Evolutionary conservation across 64 coral and sea anemone genomes (phyloP).

Genomic region (Pocillopora verrucosa): DNA sequence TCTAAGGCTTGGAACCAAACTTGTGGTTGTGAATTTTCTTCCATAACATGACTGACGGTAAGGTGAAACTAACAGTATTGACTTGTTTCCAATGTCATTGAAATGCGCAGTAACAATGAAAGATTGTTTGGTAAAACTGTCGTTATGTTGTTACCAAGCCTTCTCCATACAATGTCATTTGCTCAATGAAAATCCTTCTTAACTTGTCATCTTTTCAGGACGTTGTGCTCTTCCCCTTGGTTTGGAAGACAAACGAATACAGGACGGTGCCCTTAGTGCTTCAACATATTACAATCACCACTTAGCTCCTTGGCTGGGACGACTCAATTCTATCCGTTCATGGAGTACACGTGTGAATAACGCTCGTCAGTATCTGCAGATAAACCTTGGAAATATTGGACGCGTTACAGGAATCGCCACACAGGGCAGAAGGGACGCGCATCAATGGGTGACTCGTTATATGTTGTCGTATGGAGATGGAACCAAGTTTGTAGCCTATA

Average conservation of each 20-base stretch:
- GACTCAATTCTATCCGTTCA: conserved; percentile 53
- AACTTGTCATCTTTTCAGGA: not conserved
- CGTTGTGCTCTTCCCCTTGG: conserved; percentile 67
- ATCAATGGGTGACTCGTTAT: conserved; percentile 80
- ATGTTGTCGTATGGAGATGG: conserved; percentile 58
- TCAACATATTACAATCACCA: conserved; percentile 68
- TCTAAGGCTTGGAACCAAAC: too few species aligned
- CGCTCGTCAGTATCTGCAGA: conserved; percentile 55
- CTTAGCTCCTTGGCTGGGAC: conserved; percentile 56
- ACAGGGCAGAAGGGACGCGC: conserved; percentile 78
- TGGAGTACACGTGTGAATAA: conserved; percentile 56
- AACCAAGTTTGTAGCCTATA: conserved; percentile 39
- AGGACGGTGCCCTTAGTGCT: conserved; percentile 67
- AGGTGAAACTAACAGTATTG: too few species aligned
- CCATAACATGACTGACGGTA: too few species aligned
- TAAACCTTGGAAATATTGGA: conserved; percentile 35
- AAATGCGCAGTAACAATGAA: too few species aligned
- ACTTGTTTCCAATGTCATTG: too few species aligned
- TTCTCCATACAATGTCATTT: too few species aligned
- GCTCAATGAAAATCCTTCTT: not conserved
- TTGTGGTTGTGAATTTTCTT: too few species aligned
- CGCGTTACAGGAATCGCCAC: conserved; percentile 70
- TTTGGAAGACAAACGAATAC: conserved; percentile 73
- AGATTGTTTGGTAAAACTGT: too few species aligned
- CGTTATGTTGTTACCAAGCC: too few species aligned